A percentile compares a stretch with the other conserved stretches of the same genome.
Conservation (phyloP, 1,140 invertebrate genomes). For the Orius insidiosus region DNA sequence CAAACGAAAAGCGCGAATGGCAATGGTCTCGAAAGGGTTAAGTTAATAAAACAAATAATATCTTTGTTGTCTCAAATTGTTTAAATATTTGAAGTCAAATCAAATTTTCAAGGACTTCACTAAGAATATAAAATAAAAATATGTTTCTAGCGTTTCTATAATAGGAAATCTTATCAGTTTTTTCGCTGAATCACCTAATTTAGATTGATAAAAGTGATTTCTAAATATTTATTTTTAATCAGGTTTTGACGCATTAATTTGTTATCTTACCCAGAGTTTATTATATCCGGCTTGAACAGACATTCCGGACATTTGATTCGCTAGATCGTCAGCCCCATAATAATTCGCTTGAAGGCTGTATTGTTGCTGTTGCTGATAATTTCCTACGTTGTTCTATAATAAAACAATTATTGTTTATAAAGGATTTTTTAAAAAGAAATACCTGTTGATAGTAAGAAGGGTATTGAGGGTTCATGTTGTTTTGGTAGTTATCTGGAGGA, state of each 20-base stretch:
- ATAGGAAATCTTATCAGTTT: conserved; percentile 2
- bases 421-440: background rate
- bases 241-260: background rate
- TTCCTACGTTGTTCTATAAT: conserved; percentile 3
- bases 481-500: background rate
- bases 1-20: no score
- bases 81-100: no score
- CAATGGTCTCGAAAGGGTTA: no score
- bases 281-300: conserved; percentile 56
- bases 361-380: conserved; percentile 3
- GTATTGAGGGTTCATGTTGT: background rate
- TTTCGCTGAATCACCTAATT: conserved; percentile 1
- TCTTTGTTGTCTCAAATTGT: background rate
- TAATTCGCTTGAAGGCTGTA: background rate
- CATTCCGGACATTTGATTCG: conserved; percentile 36
- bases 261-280: conserved; percentile 43
- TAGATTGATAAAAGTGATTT: conserved; percentile 5
- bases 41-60: conserved; percentile 6
- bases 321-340: conserved; percentile 15
- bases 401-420: background rate
- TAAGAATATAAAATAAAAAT: conserved; percentile 9
- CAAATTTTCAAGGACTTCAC: background rate
- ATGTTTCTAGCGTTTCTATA: background rate
- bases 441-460: background rate
- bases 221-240: conserved; percentile 25